Evolutionary conservation across 2,113 vertebrate genomes (phyloP).

Genomic region (Suricata suricatta): DNA sequence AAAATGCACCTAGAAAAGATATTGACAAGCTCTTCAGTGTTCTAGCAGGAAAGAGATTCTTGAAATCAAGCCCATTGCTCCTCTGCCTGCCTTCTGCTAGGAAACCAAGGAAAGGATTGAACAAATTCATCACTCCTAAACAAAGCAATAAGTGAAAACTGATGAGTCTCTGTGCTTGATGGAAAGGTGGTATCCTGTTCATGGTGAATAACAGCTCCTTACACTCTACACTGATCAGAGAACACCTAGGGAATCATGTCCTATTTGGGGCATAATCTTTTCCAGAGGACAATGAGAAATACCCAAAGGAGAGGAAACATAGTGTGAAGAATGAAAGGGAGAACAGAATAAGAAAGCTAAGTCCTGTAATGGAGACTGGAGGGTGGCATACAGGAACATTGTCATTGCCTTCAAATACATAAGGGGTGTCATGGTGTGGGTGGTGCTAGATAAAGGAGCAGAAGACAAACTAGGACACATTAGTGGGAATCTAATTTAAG

Average conservation of each 20-base stretch:
- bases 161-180: constrained; percentile 63
- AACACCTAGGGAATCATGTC: constrained; percentile 57
- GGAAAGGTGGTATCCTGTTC: constrained; percentile 57
- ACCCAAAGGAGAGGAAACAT: constrained; percentile 42
- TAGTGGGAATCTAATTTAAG: background rate
- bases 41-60: constrained; percentile 75
- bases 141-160: constrained; percentile 77
- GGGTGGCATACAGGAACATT: background rate
- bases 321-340: constrained; percentile 61
- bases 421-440: background rate
- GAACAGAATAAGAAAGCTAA: constrained; percentile 48
- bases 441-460: background rate
- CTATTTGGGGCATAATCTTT: constrained; percentile 59
- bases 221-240: constrained; percentile 47
- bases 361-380: background rate
- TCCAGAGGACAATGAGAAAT: constrained; percentile 68
- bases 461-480: background rate
- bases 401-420: background rate
- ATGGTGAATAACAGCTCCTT: constrained; percentile 45
- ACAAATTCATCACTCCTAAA: constrained; percentile 78
- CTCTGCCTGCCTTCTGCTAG: constrained; percentile 77
- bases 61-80: constrained; percentile 78
- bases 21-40: constrained; percentile 79
- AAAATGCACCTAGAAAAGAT: constrained; percentile 78
- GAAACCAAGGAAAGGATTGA: constrained; percentile 65